These are phyloP conservation scores for Leptura quadrifasciata DNA, from an alignment of 2,888 invertebrate species.

Conservation along the genomic window DNA sequence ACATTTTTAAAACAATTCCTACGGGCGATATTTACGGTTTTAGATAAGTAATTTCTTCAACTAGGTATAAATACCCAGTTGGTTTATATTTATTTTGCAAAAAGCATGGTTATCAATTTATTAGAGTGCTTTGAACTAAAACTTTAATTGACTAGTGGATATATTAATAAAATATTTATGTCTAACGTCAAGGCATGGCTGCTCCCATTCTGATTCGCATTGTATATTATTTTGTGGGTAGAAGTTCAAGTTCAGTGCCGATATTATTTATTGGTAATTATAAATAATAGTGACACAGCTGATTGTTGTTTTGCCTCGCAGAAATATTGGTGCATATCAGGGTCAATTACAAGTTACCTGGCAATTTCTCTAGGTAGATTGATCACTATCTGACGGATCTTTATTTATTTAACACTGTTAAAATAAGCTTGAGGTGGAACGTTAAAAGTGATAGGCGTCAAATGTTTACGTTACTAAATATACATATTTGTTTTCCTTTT, in stretches of 20 bases:
- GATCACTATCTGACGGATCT: constrained; percentile 18
- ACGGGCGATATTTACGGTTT: too few relatives aligned
- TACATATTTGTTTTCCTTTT: background rate
- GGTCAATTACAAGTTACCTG: background rate
- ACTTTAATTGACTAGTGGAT: background rate
- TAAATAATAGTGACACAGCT: background rate
- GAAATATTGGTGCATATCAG: background rate
- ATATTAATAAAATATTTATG: background rate
- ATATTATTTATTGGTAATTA: background rate
- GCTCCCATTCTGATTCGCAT: background rate
- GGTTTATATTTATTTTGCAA: too few relatives aligned
- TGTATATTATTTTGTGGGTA: background rate
- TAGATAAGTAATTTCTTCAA: too few relatives aligned
- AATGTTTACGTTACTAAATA: background rate
- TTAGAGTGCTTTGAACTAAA: too few relatives aligned
- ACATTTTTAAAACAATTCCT: too few relatives aligned
- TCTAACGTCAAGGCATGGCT: background rate
- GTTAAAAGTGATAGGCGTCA: background rate
- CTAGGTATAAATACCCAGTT: too few relatives aligned
- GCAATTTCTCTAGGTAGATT: constrained; percentile 14
- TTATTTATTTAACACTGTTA: constrained; percentile 29
- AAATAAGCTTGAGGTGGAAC: constrained; percentile 26
- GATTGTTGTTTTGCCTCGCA: background rate
- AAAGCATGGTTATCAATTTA: too few relatives aligned
- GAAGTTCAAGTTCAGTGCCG: background rate